Conservation (phyloP, 2,888 invertebrate genomes). For the Prionchulus punctatus region DNA sequence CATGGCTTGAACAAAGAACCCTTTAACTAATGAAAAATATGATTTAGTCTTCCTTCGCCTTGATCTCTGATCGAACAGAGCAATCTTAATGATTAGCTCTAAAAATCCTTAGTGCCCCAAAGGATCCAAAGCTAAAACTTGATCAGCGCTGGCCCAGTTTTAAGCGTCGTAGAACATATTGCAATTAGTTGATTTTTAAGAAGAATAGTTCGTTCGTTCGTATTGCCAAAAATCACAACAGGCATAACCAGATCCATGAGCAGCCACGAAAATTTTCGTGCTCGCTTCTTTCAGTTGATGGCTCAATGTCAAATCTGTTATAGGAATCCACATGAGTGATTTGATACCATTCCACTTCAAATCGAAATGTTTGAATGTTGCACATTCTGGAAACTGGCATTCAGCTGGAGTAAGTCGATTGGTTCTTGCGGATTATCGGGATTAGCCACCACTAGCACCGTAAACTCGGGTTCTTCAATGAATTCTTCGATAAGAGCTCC, state of each 20-base stretch:
- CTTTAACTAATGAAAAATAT: too few relatives aligned
- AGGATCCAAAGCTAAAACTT: background rate
- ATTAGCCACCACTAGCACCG: background rate
- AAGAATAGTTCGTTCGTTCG: background rate
- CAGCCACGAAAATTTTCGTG: background rate
- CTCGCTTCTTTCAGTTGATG: background rate
- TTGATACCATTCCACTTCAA: background rate
- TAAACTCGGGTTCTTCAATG: background rate
- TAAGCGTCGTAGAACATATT: background rate
- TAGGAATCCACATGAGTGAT: background rate
- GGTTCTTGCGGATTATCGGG: background rate
- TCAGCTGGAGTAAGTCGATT: background rate
- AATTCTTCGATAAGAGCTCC: background rate
- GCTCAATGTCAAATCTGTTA: background rate
- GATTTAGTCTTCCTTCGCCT: too few relatives aligned
- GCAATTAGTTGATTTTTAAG: background rate
- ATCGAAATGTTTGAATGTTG: background rate
- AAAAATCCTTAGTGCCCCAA: background rate
- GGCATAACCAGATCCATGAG: background rate
- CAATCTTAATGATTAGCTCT: background rate
- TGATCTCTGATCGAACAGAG: too few relatives aligned
- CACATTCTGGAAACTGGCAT: background rate
- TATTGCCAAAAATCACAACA: background rate
- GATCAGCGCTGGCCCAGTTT: background rate
- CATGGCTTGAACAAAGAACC: too few relatives aligned